These are phyloP conservation scores for Sitta carolinensis DNA, from an alignment of 2,797 vertebrate species.

Conservation along the genomic window DNA sequence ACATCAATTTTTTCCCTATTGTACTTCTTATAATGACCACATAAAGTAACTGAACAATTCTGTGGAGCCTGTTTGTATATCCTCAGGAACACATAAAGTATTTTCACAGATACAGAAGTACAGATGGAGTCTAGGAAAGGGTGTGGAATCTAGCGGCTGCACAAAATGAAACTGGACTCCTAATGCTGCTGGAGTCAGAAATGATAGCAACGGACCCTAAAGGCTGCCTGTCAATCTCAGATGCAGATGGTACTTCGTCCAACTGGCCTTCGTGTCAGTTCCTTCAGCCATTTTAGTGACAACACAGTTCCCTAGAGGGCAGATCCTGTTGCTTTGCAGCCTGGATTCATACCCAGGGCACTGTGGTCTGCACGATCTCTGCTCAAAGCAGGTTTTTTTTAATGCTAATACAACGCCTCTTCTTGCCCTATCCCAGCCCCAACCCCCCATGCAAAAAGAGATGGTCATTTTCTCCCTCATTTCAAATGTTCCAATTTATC, in stretches of 20 bases:
- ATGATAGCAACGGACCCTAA: constrained; percentile 56
- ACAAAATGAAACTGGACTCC: constrained; percentile 46
- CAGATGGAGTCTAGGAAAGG: constrained; percentile 44
- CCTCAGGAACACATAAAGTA: constrained; percentile 12
- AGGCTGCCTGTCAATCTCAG: constrained; percentile 69
- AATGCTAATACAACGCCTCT: constrained; percentile 43
- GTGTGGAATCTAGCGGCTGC: constrained; percentile 6
- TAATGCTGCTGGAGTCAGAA: constrained; percentile 38
- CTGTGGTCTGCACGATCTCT: constrained; percentile 21
- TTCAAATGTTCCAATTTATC: constrained; percentile 29
- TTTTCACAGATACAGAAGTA: constrained; percentile 23
- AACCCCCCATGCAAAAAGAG: not conserved
- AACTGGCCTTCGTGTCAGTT: constrained; percentile 68
- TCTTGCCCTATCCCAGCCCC: not conserved
- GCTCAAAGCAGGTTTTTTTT: constrained; percentile 44
- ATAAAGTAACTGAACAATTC: constrained; percentile 31
- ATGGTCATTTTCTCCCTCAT: not conserved
- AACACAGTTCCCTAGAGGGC: constrained; percentile 55
- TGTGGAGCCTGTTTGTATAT: constrained; percentile 5
- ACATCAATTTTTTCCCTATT: constrained; percentile 1
- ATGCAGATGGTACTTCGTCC: constrained; percentile 68
- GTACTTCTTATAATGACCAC: constrained; percentile 40
- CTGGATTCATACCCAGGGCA: constrained; percentile 58
- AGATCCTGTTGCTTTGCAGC: constrained; percentile 67
- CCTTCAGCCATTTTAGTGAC: constrained; percentile 68